Percentiles rank a stretch among this genome's conserved stretches.
Evolutionary conservation across 1,140 invertebrate species (phyloP).

Genomic region (Pectinophora gossypiella): DNA sequence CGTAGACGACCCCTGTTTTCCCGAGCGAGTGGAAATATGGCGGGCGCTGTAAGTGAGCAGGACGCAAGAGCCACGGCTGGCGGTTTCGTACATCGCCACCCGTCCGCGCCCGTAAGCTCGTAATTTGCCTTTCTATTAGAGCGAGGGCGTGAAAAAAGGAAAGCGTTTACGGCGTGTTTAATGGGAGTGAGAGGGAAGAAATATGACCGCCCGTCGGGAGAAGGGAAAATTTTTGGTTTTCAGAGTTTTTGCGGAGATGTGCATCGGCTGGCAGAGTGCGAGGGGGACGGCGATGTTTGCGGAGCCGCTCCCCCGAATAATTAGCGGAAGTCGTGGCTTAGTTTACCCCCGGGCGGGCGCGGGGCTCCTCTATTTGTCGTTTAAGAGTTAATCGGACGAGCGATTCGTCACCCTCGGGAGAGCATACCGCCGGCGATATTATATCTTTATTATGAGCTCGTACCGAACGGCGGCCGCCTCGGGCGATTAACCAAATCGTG

Average conservation of each 20-base stretch:
- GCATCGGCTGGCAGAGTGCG: slow-evolving; percentile 61
- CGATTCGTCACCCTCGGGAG: slow-evolving; percentile 69
- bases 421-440: slow-evolving; percentile 51
- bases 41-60: slow-evolving; percentile 34
- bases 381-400: slow-evolving; percentile 73
- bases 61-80: slow-evolving; percentile 46
- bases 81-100: slow-evolving; percentile 71
- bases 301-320: slow-evolving; percentile 63
- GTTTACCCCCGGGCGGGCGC: slow-evolving; percentile 56
- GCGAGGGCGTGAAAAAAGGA: slow-evolving; percentile 75
- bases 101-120: slow-evolving; percentile 73
- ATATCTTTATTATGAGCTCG: slow-evolving; percentile 70
- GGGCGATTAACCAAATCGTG: slow-evolving; percentile 57
- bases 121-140: slow-evolving; percentile 76
- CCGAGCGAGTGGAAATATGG: slow-evolving; percentile 42
- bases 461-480: slow-evolving; percentile 36
- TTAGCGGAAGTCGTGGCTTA: slow-evolving; percentile 73
- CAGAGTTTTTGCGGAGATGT: slow-evolving; percentile 71
- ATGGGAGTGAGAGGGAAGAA: slow-evolving; percentile 74
- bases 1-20: slow-evolving; percentile 59
- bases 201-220: slow-evolving; percentile 67
- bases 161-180: slow-evolving; percentile 74
- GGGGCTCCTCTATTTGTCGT: slow-evolving; percentile 72
- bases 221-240: slow-evolving; percentile 73
- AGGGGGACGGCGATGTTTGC: slow-evolving; percentile 56